Percentiles rank a stretch among this genome's conserved stretches.
Evolutionary conservation across 2,888 invertebrate genomes (phyloP).

Genomic region (Lacanobia oleracea): DNA sequence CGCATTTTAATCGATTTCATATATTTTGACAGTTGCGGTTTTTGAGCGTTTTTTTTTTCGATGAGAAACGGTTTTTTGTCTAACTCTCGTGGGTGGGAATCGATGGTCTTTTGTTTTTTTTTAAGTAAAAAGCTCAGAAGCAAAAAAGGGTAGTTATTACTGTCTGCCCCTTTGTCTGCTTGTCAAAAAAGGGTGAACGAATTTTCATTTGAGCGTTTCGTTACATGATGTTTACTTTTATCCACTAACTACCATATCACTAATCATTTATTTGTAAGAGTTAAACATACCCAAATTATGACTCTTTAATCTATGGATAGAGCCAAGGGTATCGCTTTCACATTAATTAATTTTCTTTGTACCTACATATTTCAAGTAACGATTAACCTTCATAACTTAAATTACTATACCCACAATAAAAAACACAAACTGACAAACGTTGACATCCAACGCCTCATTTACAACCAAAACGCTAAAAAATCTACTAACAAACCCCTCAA

Average conservation of each 20-base stretch:
- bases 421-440: background rate
- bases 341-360: background rate
- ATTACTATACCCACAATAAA: background rate
- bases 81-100: slow-evolving; percentile 64
- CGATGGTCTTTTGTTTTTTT: slow-evolving; percentile 38
- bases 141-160: slow-evolving; percentile 22
- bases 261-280: background rate
- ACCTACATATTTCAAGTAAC: background rate
- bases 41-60: slow-evolving; percentile 72
- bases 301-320: background rate
- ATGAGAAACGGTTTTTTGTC: slow-evolving; percentile 75
- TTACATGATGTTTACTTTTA: background rate
- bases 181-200: slow-evolving; percentile 1
- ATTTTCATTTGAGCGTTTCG: background rate
- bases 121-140: slow-evolving; percentile 5
- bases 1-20: slow-evolving; percentile 85
- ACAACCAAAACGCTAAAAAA: background rate
- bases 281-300: background rate
- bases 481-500: background rate
- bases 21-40: slow-evolving; percentile 89
- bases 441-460: slow-evolving; percentile 1
- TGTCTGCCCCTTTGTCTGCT: background rate
- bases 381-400: slow-evolving; percentile 14
- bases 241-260: no score
- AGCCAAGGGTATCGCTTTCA: background rate